A percentile compares a stretch with the other conserved stretches of the same genome.
Evolutionary conservation across 37 sponge, comb jelly and placozoan genomes (phyloP).

Genomic region (Diacarnus erythraeanus): DNA sequence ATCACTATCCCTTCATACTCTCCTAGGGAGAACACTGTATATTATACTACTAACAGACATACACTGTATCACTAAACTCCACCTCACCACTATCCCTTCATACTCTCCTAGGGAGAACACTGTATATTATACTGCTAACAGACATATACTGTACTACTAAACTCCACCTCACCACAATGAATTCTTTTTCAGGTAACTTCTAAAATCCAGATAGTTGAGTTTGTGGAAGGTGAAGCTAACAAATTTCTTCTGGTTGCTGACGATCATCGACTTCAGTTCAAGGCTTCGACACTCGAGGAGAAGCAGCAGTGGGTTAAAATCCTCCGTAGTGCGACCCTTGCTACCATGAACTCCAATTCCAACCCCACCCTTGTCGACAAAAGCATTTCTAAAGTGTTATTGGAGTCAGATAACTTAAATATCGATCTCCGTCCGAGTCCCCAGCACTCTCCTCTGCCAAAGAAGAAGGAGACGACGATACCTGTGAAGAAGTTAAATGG

Average conservation of each 20-base stretch:
- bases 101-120: too few species aligned
- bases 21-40: too few species aligned
- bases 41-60: too few species aligned
- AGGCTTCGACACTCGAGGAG: conserved; percentile 7
- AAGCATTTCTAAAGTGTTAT: background rate
- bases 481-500: background rate
- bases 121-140: too few species aligned
- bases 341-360: background rate
- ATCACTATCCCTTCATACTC: too few species aligned
- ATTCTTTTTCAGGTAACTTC: conserved; percentile 20
- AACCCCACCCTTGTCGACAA: background rate
- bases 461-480: background rate
- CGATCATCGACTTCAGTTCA: conserved; percentile 49
- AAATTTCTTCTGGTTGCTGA: conserved; percentile 47
- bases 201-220: conserved; percentile 29
- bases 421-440: conserved; percentile 20
- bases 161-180: too few species aligned
- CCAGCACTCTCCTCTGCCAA: background rate
- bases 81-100: too few species aligned
- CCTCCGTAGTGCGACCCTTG: conserved; percentile 21
- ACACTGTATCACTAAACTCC: too few species aligned
- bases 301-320: conserved; percentile 46
- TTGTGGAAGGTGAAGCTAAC: conserved; percentile 50
- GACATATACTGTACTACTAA: too few species aligned
- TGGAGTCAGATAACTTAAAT: background rate